Conservation (phyloP, 2,888 invertebrate species). For the Scaptomyza tumidula region DNA sequence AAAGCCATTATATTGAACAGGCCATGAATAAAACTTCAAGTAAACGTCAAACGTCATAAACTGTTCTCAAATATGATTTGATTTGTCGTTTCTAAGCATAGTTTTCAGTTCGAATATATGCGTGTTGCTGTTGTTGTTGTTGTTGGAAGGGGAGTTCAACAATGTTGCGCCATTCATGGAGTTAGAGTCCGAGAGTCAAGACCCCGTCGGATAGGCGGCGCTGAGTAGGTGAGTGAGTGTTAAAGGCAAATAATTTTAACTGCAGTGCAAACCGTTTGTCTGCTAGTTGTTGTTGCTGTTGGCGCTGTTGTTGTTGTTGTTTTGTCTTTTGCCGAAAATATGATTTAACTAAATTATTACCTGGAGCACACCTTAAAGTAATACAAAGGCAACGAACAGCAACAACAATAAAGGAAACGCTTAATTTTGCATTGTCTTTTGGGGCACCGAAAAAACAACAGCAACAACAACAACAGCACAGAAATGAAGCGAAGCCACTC, state of each 20-base stretch:
- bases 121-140: constrained; percentile 1
- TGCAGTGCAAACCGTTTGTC: constrained; percentile 49
- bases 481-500: constrained; percentile 43
- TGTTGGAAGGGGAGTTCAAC: constrained; percentile 26
- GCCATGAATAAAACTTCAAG: constrained; percentile 24
- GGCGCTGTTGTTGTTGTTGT: constrained; percentile 23
- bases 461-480: constrained; percentile 5
- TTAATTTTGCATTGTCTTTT: constrained; percentile 82
- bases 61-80: constrained; percentile 52
- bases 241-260: constrained; percentile 76
- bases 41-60: constrained; percentile 57
- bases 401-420: constrained; percentile 79
- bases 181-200: constrained; percentile 48
- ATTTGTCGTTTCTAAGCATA: constrained; percentile 46
- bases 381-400: constrained; percentile 75
- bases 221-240: constrained; percentile 77
- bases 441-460: constrained; percentile 44
- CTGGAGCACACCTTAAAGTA: constrained; percentile 84
- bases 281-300: constrained; percentile 20
- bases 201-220: constrained; percentile 72
- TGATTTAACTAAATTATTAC: constrained; percentile 83
- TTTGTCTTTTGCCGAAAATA: constrained; percentile 72
- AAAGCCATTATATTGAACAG: constrained; percentile 45
- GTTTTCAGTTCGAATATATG: constrained; percentile 24
- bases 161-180: constrained; percentile 67